Base-by-base conservation (phyloP, 2,113 vertebrate genomes). In the Gobiocypris rarus region DNA sequence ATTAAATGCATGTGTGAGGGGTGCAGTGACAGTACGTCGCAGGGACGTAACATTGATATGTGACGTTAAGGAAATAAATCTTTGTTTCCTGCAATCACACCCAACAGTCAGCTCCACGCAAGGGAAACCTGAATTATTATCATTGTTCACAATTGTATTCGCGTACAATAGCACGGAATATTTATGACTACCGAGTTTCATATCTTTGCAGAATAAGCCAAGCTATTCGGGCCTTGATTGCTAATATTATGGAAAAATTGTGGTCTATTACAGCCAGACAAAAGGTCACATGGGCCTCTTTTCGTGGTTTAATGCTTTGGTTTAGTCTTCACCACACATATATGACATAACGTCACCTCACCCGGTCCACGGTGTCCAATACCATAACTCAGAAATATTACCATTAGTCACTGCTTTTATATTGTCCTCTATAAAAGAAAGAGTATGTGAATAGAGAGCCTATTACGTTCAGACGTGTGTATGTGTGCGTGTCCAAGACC, bases 1-100 rank as follows among this genome's bases (percentile, higher is more conserved):
- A 95, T 95, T 94, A 94, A 95, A 94, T 92, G 92, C 91, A 92
- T 92, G 84, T 28, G 48, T 87, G 83, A 83, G 82, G 88, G 86
- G 50, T 83, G 43, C 48, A 22, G 71, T 83, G 87, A 81, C 85
- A 78, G 75, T 69, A 84, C 85, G 85, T 70, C 77, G 26, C 81
- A 79, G 88, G 84, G 9, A 87, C 26, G 70, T 76, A 86, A 89
- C 81, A 34, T 41, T 76, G 52, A 80, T 65, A 31, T 19, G 45
- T 74, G 58, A 71, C 71, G 38, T 87, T 58, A 52, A 61, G 71
- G 79, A 82, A 85, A 85, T 79, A 73, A 78, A 61, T 78, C 79
- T 75, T 70, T 54, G 31, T 50, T 58, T 58, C 75, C 69, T 71
- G 31, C 69, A 76, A 22, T 38, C 59, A 22, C 61, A 24, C 69